Evolutionary conservation across 2,797 vertebrate species (phyloP).

Genomic region (Masticophis lateralis): DNA sequence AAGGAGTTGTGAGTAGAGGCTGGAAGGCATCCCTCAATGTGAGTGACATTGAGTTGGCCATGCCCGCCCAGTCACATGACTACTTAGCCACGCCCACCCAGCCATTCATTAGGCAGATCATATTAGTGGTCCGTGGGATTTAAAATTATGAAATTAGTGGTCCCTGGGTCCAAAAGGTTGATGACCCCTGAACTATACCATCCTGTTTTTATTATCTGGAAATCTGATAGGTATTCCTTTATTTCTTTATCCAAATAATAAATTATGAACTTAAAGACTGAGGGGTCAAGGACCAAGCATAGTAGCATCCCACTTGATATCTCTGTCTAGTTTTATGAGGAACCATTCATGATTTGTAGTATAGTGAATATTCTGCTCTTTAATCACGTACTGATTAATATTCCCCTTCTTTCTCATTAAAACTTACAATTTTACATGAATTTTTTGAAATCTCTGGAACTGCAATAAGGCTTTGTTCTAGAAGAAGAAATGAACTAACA

Average conservation of each 20-base stretch:
- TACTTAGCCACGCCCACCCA: no score
- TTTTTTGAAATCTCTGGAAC: not conserved
- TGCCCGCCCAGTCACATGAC: no score
- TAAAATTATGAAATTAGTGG: no score
- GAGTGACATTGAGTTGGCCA: no score
- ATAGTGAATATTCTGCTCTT: not conserved
- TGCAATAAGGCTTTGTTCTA: not conserved
- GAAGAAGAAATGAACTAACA: not conserved
- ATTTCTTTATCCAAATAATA: not conserved
- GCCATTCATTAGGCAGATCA: no score
- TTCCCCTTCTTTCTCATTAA: not conserved
- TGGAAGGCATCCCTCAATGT: no score
- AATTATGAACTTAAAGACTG: not conserved
- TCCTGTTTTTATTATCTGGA: not conserved
- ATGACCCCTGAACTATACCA: not conserved
- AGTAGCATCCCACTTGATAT: not conserved
- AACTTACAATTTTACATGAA: not conserved
- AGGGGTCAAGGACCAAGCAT: not conserved
- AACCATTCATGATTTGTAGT: not conserved
- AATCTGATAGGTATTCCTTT: not conserved
- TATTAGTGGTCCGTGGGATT: no score
- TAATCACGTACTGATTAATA: not conserved
- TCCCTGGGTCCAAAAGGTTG: no score
- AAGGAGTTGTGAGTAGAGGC: no score
- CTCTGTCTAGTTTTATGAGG: not conserved